These are phyloP conservation scores for Palloptera scutellata DNA, from an alignment of 2,888 invertebrate species.

Conservation along the genomic window DNA sequence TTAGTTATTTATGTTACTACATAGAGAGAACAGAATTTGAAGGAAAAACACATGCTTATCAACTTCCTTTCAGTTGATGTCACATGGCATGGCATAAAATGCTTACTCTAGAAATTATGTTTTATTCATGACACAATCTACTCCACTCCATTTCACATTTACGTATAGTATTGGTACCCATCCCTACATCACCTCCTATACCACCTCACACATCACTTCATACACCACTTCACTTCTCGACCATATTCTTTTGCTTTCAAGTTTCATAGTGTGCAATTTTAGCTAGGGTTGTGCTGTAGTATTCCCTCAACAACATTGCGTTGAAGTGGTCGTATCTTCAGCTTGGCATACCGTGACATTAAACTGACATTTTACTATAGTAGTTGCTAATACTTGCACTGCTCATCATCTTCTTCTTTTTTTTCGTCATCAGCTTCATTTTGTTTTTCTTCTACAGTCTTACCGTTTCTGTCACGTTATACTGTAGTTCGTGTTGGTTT, in stretches of 20 bases:
- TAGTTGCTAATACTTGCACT: background rate
- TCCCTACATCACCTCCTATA: background rate
- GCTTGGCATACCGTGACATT: slow-evolving; percentile 32
- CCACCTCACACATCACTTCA: background rate
- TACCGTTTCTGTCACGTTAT: background rate
- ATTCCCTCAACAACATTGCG: slow-evolving; percentile 5
- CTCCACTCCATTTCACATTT: slow-evolving; percentile 30
- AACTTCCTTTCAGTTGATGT: slow-evolving; percentile 30
- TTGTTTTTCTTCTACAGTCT: background rate
- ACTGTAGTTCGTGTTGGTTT: too few species aligned
- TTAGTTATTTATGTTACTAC: background rate
- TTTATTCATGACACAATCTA: slow-evolving; percentile 36
- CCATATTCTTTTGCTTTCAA: too few species aligned
- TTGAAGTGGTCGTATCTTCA: slow-evolving; percentile 22
- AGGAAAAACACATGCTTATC: slow-evolving; percentile 13
- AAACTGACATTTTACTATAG: slow-evolving; percentile 34
- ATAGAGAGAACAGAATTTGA: too few species aligned
- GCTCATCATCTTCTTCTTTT: background rate
- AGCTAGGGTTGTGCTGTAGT: slow-evolving; percentile 5
- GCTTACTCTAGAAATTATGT: slow-evolving; percentile 31
- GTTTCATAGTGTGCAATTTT: slow-evolving; percentile 1
- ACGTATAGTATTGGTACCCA: background rate
- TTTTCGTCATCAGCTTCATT: background rate
- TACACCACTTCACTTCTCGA: background rate
- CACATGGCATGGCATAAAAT: slow-evolving; percentile 27